Evolutionary conservation across 2,888 invertebrate genomes (phyloP), one percentile per base, ranked within the genome.

Genomic region (Clivina fossor): DNA sequence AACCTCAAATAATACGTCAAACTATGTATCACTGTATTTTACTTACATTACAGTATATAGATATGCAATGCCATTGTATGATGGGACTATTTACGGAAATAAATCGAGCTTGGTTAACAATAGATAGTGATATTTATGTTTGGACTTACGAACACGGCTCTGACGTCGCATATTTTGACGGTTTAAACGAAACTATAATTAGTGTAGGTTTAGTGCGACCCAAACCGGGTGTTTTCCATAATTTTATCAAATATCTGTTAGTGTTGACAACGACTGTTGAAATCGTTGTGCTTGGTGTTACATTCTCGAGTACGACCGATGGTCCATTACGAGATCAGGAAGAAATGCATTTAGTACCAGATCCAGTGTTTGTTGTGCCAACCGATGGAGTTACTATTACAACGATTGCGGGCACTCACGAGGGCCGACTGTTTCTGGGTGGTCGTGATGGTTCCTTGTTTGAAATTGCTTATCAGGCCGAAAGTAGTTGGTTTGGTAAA

Each of bases 81-180:
- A 96, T 98, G 93, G 99, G 99, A 2, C 78, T 99, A 5, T 97
- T 99, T 76, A 90, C 96, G 55, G 95, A 94, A 73, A 95, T 99
- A 62, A 89, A 88, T 50, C 80, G 98, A 68, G 97, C 97, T 0
- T 99, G 97, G 97, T 77, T 99, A 51, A 93, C 95, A 3, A 93
- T 99, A 63, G 99, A 99, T 71, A 95, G 93, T 66, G 95, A 97
- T 76, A 90, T 99, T 64, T 99, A 95, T 77, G 84, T 97, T 28
- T 99, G 99, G 99, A 91, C 94, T 19, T 98, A 94, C 76, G 94
- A 96, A 74, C 89, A 93, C 74, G 91, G 93, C 44, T 84, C 88
- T 59, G 98, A 99, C 78, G 85, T 98, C 19, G 95, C 97, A 1
- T 98, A 93, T 74, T 98, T 90, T 75, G 97, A 98, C 80, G 95